Evolutionary conservation across 2,113 vertebrate species (phyloP), one percentile per base, ranked within the genome.

Genomic region (Gymnobelideus leadbeateri): DNA sequence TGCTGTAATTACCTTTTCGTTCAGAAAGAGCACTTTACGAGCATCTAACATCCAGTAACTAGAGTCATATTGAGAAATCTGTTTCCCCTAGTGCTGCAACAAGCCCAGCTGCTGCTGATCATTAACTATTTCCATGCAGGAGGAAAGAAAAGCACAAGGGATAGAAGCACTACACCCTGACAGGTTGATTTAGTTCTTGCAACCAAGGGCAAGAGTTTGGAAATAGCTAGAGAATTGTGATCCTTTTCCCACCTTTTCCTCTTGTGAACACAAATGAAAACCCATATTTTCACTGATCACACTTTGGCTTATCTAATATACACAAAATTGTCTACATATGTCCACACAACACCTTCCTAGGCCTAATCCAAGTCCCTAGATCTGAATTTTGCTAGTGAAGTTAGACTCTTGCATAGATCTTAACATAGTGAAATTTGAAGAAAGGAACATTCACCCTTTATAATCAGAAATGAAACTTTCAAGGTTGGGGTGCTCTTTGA

Each of bases 1-100:
- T 10, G 0, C 89, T 2, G 24, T 25, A 53, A 89, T 91, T 94
- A 52, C 89, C 89, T 90, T 96, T 90, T 51, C 28, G 2, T 68
- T 49, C 94, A 95, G 92, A 91, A 97, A 90, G 90, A 91, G 95
- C 53, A 89, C 96, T 91, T 91, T 37, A 12, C 46, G 9, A 46
- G 90, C 91, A 7, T 92, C 89, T 1, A 26, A 6, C 54, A 3
- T 89, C 95, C 53, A 23, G 96, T n/a, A 94, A 92, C 94, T 26
- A 0, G 52, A 47, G 77, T 51, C 2, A 19, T 46, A 11, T 4
- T 51, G 24, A 31, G 47, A 52, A 16, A 28, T 5, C 19, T 14
- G 89, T 3, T 90, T 49, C 91, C 52, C 46, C 37, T 37, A 3
- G 7, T 0, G 47, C 11, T 11, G 89, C 49, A 1, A 3, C 0